phyloP scores from a whole-genome alignment of 2,888 invertebrate species.

The Podabrus alpinus region DNA sequence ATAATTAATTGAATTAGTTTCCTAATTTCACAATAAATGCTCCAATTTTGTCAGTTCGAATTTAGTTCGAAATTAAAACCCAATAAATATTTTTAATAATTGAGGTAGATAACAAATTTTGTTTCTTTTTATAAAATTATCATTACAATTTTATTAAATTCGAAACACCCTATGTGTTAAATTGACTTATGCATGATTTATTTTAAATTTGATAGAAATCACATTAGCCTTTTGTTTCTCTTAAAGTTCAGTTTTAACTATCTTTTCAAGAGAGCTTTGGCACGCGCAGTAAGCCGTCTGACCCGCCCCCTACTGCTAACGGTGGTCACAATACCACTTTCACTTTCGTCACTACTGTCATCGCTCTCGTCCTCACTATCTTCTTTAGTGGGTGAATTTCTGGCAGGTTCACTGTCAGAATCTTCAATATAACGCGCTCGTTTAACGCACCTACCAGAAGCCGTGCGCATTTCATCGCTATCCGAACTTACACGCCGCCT shows the following conservation, averaged over 20 bases:
- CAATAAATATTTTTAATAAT: background rate
- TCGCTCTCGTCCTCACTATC: constrained; percentile 5
- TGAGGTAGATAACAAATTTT: background rate
- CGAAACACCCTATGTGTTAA: background rate
- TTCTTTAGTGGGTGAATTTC: constrained; percentile 20
- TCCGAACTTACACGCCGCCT: constrained; percentile 33
- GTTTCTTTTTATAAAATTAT: background rate
- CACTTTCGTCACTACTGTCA: constrained; percentile 18
- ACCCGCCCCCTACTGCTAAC: constrained; percentile 84
- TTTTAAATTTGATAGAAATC: constrained; percentile 11
- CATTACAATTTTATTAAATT: background rate
- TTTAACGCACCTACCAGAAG: constrained; percentile 42
- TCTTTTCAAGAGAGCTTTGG: constrained; percentile 61
- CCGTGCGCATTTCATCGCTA: constrained; percentile 35
- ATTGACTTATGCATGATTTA: background rate
- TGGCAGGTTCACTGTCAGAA: constrained; percentile 44
- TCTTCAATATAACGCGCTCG: constrained; percentile 50
- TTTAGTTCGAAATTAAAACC: background rate
- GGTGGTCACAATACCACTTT: constrained; percentile 50
- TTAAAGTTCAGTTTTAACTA: constrained; percentile 10
- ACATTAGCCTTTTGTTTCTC: constrained; percentile 18
- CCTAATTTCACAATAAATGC: background rate
- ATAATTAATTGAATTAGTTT: background rate
- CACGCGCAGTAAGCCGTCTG: constrained; percentile 80
- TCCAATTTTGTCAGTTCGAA: background rate